Evolutionary conservation across 2,113 vertebrate species (phyloP), one percentile per base, ranked within the genome.

Genomic region (Chaenogobius annularis): DNA sequence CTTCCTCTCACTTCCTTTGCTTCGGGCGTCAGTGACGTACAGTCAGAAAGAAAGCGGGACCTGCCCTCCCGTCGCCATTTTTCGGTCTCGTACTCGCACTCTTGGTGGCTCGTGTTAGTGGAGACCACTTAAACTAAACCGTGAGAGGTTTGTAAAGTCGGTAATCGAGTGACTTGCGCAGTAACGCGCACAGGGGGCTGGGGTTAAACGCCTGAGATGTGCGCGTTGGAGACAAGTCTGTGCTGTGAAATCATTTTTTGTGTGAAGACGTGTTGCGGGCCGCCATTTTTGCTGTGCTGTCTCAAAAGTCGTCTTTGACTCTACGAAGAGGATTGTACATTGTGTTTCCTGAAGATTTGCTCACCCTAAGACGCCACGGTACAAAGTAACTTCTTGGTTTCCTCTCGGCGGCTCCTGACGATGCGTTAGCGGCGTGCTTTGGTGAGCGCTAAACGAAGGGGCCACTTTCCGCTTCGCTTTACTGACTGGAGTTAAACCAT

Each of bases 41-140:
- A 20, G 43, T 20, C 64, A 56, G 70, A 54, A 46, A 82, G 81
- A 80, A 70, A 89, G 84, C 83, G 87, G 89, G 90, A 92, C 92
- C 92, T 89, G 92, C 93, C 93, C 93, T 93, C 92, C 72, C 73
- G 87, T 85, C 93, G 93, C 93, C 93, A 94, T 94, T 93, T 93
- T 92, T 92, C 83, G 66, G 66, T 83, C 81, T 83, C 72, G 66
- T 76, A 71, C 84, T 84, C 70, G 75, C 73, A 78, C 75, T 87
- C 79, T 40, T 81, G 77, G 70, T 69, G 64, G 72, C 79, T 66
- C 55, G 50, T 72, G 71, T 61, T 74, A 79, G 78, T 13, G 19
- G 84, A 83, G 72, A 73, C 63, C 64, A 64, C 74, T 73, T 74
- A 78, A 80, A 83, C 72, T 80, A 52, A 11, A 69, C 52, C 46